Evolutionary conservation across 1,140 invertebrate species (phyloP), one percentile per base, ranked within the genome.

Genomic region (Drosophila parvula): DNA sequence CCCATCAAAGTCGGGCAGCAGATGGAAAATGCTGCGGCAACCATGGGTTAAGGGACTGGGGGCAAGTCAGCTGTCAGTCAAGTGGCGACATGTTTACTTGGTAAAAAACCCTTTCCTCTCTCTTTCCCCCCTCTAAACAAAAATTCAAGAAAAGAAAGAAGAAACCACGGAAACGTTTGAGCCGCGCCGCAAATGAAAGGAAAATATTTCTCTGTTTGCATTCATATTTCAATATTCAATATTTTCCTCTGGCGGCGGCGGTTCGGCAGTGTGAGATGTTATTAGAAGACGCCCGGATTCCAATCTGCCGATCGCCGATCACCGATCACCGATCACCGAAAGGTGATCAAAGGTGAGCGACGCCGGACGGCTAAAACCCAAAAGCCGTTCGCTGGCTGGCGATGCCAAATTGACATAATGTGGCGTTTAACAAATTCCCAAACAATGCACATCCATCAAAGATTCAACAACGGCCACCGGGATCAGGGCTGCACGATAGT

Each of bases 221-320:
- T 86, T 86, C 83, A 86, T 88, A 86, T 88, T 86, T 86, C 83
- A 83, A 86, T 86, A 86, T 82, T 86, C 83, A 89, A 86, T 86
- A 86, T 88, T 86, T 73, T 83, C 81, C 63, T 69, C 45, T 45
- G 44, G n/a, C 27, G 63, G 34, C 61, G 12, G 28, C 48, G 28
- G 47, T 34, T 32, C 6, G 32, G 8, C 45, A 38, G 50, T 40
- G 62, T 47, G 65, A 36, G 65, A 36, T 28, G 68, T 81, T 85
- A 84, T 81, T 77, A 61, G 77, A 88, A 78, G 77, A 67, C 59
- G 69, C 51, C 38, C 65, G 78, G 64, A 64, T 65, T 57, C 50
- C 43, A 68, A 70, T 79, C 76, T 59, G 22, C 45, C 56, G 74
- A 32, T 38, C 50, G 14, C 38, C 50, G 79, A 82, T 74, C 65